phyloP scores from a whole-genome alignment of 2,113 vertebrate species.

The Atrichornis clamosus region DNA sequence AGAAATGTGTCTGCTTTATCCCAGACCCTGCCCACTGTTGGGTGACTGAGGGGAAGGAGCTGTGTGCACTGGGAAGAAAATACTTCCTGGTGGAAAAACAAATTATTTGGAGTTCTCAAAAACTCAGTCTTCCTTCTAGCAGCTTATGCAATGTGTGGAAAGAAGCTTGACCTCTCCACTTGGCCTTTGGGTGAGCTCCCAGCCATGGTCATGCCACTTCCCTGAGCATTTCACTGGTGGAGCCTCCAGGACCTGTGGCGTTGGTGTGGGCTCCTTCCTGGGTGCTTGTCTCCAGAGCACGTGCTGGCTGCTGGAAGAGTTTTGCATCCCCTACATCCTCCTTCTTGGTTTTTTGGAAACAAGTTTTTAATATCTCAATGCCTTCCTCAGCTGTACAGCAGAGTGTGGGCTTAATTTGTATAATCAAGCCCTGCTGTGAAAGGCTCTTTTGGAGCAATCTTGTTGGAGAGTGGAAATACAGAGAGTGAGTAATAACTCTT shows the following conservation, averaged over 20 bases:
- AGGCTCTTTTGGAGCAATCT: neutral
- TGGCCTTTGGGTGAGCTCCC: neutral
- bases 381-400: neutral
- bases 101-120: neutral
- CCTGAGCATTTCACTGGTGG: neutral
- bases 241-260: neutral
- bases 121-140: neutral
- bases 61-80: neutral
- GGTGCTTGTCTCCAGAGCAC: fast-evolving
- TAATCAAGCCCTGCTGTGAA: neutral
- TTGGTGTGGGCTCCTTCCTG: neutral
- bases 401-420: neutral
- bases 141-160: neutral
- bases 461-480: neutral
- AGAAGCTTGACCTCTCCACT: neutral
- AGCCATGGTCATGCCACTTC: fast-evolving
- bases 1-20: neutral
- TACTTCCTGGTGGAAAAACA: neutral
- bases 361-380: neutral
- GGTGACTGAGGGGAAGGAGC: neutral
- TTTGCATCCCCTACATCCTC: neutral
- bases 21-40: neutral
- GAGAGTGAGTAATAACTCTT: neutral
- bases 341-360: neutral
- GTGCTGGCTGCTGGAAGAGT: neutral